Base-by-base conservation (phyloP, 1,140 invertebrate genomes). In the Chionoecetes opilio region DNA sequence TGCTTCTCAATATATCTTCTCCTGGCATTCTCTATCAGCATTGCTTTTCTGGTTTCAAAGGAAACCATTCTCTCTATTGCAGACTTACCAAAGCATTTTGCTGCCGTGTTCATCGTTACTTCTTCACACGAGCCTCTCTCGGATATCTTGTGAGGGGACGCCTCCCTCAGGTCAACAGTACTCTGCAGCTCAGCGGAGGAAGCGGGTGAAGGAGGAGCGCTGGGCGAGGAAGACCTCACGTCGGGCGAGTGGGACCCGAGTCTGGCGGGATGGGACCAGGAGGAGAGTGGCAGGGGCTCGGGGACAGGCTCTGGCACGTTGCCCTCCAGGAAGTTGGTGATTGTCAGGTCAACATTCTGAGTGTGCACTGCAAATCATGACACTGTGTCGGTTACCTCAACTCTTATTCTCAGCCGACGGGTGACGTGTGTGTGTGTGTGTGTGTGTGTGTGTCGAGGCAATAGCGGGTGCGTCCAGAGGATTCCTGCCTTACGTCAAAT, bases 1-100 rank as follows among this genome's bases (percentile, higher is more conserved):
- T 99, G 98, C 97, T 98, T 99, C 97, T 98, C 97, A 93, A 98
- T 98, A 96, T 99, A 99, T 96, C 98, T 98, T 97, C 97, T 97
- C 92, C 98, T 97, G 26, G 98, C 98, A 96, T 98, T 98, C 21
- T 98, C 98, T 96, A 99, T 98, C 97, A 99, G 98, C 96, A 98
- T 97, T 91, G 97, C 97, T 97, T 99, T 99, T 84, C 98, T 97
- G 96, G 99, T 98, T 96, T 98, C 98, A 97, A 98, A 98, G 37
- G 98, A 98, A 95, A 97, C 96, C 96, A 97, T 98, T 95, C 98
- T 97, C 95, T 98, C 98, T 94, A 97, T 97, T 0, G 98, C 98
- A n/a, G 97, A 97, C 96, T 97, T 98, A 0, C 97, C 97, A 97
- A 98, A 98, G 84, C 97, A 97, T 9, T 96, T 97, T 96, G 97